Conservation (phyloP, 37 sponge, comb jelly and placozoan genomes). For the Aphrocallistes beatrix region DNA sequence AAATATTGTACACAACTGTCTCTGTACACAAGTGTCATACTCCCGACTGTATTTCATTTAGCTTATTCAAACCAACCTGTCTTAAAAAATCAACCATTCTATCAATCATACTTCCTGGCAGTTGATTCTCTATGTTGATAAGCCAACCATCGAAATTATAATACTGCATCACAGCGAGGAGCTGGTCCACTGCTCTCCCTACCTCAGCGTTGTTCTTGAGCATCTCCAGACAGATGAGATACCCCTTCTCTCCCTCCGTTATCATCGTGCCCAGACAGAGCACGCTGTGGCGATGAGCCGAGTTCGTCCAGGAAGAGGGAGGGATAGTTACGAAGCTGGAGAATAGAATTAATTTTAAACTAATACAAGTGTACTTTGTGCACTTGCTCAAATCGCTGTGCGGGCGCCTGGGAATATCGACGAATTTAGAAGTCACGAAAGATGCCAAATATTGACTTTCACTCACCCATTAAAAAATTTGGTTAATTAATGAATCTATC, state of each 20-base stretch:
- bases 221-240: constrained; percentile 43
- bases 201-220: constrained; percentile 34
- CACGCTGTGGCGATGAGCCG: constrained; percentile 76
- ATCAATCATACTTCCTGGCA: constrained; percentile 40
- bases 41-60: no score
- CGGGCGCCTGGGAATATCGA: no score
- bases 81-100: background rate
- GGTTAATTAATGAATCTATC: no score
- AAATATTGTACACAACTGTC: no score
- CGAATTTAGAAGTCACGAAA: no score
- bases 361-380: background rate
- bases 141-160: constrained; percentile 96
- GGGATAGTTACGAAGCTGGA: constrained; percentile 65
- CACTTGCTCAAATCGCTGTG: no score
- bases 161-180: constrained; percentile 60
- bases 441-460: no score
- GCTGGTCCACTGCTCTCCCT: constrained; percentile 42
- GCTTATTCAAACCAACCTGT: constrained; percentile 9
- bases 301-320: constrained; percentile 84
- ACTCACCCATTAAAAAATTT: no score
- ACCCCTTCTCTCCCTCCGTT: constrained; percentile 85
- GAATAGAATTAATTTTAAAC: background rate
- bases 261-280: constrained; percentile 77
- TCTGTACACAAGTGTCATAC: no score
- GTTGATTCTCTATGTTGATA: constrained; percentile 86